phyloP scores from a whole-genome alignment of 2,113 vertebrate genomes.

The Steatornis caripensis region DNA sequence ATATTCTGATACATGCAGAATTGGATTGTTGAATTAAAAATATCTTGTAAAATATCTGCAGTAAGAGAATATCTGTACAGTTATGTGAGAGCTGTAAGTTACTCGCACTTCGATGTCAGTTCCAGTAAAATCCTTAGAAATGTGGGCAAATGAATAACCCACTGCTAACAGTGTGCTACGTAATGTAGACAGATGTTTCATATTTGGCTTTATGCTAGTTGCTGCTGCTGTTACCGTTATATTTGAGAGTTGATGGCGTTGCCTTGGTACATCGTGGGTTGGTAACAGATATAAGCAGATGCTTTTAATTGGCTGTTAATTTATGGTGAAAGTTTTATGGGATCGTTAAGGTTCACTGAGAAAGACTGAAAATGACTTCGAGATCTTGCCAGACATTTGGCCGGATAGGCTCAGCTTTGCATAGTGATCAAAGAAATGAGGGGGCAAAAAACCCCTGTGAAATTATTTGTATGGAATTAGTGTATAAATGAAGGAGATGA shows the following conservation, averaged over 20 bases:
- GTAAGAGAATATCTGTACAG: not conserved
- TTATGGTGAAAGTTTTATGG: not conserved
- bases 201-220: conserved; percentile 11
- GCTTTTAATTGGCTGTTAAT: not conserved
- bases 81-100: not conserved
- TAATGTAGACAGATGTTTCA: not conserved
- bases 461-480: not conserved
- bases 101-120: not conserved
- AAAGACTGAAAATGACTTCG: not conserved
- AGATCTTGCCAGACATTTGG: not conserved
- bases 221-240: not conserved
- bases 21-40: not conserved
- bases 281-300: not conserved
- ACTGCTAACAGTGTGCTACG: not conserved
- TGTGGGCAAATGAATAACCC: not conserved
- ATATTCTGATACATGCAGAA: not conserved
- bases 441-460: not conserved
- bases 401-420: not conserved
- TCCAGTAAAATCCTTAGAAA: not conserved
- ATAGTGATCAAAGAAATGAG: not conserved
- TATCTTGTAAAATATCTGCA: not conserved
- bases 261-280: not conserved
- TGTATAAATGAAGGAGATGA: not conserved
- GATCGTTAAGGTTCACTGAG: not conserved
- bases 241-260: not conserved